A percentile compares a stretch with the other conserved stretches of the same genome.
phyloP scores from a whole-genome alignment of 2,888 invertebrate species.

The Drosophila ezoana region DNA sequence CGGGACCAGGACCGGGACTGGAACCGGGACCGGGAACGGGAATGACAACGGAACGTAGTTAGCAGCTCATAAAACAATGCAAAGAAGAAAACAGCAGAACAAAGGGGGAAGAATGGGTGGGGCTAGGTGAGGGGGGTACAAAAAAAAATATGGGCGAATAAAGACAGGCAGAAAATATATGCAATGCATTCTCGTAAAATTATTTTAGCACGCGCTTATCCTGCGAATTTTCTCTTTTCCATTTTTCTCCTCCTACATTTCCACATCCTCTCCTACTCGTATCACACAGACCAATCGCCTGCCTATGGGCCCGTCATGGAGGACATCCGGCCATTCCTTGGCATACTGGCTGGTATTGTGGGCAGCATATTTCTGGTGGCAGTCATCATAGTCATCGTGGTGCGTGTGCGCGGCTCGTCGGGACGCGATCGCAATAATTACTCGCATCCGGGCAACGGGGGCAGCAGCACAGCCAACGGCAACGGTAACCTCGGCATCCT shows the following conservation, averaged over 20 bases:
- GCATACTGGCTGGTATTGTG: slow-evolving; percentile 86
- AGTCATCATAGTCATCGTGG: slow-evolving; percentile 86
- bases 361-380: slow-evolving; percentile 86
- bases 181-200: slow-evolving; percentile 47
- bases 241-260: slow-evolving; percentile 5
- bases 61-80: slow-evolving; percentile 80
- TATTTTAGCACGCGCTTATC: slow-evolving; percentile 42
- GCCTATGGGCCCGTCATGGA: slow-evolving; percentile 85
- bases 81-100: slow-evolving; percentile 24
- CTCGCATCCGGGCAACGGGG: slow-evolving; percentile 81
- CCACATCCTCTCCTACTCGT: slow-evolving; percentile 3
- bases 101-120: neutral
- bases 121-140: neutral
- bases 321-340: slow-evolving; percentile 86
- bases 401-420: slow-evolving; percentile 85
- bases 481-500: slow-evolving; percentile 69
- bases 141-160: slow-evolving; percentile 22
- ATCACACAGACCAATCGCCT: slow-evolving; percentile 80
- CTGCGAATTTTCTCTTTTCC: slow-evolving; percentile 31
- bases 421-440: slow-evolving; percentile 85
- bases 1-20: slow-evolving; percentile 2
- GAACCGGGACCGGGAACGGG: slow-evolving; percentile 20
- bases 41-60: slow-evolving; percentile 69
- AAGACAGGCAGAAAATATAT: slow-evolving; percentile 39
- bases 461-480: slow-evolving; percentile 62